Evolutionary conservation across 2,113 vertebrate species (phyloP), one percentile per base, ranked within the genome.

Genomic region (Thamnaconus septentrionalis): DNA sequence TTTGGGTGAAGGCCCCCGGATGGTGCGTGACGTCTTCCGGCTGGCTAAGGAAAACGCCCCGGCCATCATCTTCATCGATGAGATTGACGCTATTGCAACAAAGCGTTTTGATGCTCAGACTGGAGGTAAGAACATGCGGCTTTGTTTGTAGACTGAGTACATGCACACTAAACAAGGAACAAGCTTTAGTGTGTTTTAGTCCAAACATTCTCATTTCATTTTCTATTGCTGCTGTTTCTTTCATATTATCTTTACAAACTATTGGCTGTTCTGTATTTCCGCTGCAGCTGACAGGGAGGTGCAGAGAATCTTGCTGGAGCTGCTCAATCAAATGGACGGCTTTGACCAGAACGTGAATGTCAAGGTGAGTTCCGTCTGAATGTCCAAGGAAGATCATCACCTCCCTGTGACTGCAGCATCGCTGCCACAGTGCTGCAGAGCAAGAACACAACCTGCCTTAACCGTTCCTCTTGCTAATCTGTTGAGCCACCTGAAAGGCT

Each of bases 31-130:
- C 0, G 96, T 98, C 53, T 98, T 98, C 90, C 90, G 96, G 68
- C 86, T 98, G 89, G 96, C 96, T n/a, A 98, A 98, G 83, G 96
- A 98, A 88, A 98, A 98, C 0, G 95, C 96, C 0, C 96, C 96
- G 0, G 96, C 96, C 78, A 98, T 98, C 87, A 98, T 98, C 91
- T 98, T 98, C 82, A 98, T 98, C 4, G 96, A 98, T 0, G 96
- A 98, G 88, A 98, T 98, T 0, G 96, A 98, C 41, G 95, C 96
- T 78, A 98, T 98, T 0, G 96, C 96, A 79, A 98, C 96, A 5
- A 97, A 98, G 79, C 93, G 96, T 56, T 98, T 98, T 0, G 96
- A 98, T n/a, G 96, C 96, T 4, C 96, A 98, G 90, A 98, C 96
- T 0, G 96, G 96, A 45, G 96, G 96, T 97, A 88, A 4, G 11